These are phyloP conservation scores for Anoplopoma fimbria DNA, from an alignment of 2,113 vertebrate species.

Conservation along the genomic window DNA sequence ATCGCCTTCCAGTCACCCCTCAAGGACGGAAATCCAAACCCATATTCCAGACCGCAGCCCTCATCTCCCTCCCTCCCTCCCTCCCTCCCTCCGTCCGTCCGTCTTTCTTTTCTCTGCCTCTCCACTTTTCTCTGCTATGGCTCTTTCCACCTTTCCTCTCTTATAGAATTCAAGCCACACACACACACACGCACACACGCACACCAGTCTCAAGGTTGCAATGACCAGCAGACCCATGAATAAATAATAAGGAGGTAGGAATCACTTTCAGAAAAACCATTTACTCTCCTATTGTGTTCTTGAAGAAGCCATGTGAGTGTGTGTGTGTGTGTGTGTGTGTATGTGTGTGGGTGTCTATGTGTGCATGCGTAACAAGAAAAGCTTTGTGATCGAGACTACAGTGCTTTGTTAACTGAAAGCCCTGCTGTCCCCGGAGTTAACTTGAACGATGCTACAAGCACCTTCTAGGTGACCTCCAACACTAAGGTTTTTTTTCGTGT, in stretches of 20 bases:
- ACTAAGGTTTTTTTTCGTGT: slow-evolving; percentile 9
- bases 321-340: slow-evolving; percentile 44
- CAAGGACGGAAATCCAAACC: slow-evolving; percentile 84
- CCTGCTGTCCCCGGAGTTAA: slow-evolving; percentile 62
- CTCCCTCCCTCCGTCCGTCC: slow-evolving; percentile 26
- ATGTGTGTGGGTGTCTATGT: slow-evolving; percentile 21
- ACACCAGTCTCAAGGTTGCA: slow-evolving; percentile 83
- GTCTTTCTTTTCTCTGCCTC: slow-evolving; percentile 56
- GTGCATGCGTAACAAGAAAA: slow-evolving; percentile 62
- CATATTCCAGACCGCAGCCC: slow-evolving; percentile 73
- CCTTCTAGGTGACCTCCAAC: slow-evolving; percentile 72
- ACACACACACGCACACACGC: slow-evolving; percentile 29
- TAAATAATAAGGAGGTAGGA: slow-evolving; percentile 85
- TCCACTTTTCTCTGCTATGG: slow-evolving; percentile 69
- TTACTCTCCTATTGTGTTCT: slow-evolving; percentile 85
- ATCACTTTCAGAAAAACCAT: slow-evolving; percentile 87
- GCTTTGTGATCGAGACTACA: slow-evolving; percentile 69
- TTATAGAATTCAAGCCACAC: slow-evolving; percentile 54
- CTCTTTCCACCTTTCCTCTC: slow-evolving; percentile 61
- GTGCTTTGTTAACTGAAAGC: slow-evolving; percentile 77
- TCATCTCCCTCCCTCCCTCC: slow-evolving; percentile 38
- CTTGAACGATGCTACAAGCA: slow-evolving; percentile 60
- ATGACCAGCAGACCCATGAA: slow-evolving; percentile 87
- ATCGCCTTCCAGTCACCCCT: slow-evolving; percentile 80
- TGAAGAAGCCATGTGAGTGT: slow-evolving; percentile 60